phyloP scores from a whole-genome alignment of 2,797 vertebrate genomes.

The Psittacula derbiana region DNA sequence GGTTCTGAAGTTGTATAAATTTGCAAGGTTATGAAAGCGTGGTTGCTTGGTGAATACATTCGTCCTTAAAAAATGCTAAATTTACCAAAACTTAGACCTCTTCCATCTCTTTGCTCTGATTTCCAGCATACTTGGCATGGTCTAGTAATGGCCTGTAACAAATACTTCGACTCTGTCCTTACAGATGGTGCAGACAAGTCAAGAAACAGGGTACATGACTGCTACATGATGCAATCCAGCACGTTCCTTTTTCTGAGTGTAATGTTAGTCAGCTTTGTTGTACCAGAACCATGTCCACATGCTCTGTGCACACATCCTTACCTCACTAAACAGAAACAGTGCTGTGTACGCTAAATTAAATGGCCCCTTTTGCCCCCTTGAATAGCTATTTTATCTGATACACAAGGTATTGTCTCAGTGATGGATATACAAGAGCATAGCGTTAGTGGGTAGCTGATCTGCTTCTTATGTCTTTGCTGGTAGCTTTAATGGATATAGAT shows the following conservation, averaged over 20 bases:
- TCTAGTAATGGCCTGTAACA: neutral
- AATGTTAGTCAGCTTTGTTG: neutral
- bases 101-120: neutral
- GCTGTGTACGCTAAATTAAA: neutral
- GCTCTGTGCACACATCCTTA: neutral
- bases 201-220: neutral
- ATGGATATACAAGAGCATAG: accelerated
- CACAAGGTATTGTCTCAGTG: neutral
- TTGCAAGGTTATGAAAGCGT: neutral
- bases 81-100: neutral
- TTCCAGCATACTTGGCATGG: neutral
- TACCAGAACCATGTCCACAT: neutral
- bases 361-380: neutral
- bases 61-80: neutral
- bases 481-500: neutral
- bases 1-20: neutral
- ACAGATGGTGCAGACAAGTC: neutral
- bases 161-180: neutral
- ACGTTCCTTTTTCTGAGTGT: neutral
- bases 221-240: neutral
- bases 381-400: neutral
- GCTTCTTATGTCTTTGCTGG: neutral
- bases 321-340: neutral
- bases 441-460: neutral
- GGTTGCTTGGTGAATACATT: neutral